Evolutionary conservation across 2,888 invertebrate species (phyloP), one percentile per base, ranked within the genome.

Genomic region (Lomographa bimaculata): DNA sequence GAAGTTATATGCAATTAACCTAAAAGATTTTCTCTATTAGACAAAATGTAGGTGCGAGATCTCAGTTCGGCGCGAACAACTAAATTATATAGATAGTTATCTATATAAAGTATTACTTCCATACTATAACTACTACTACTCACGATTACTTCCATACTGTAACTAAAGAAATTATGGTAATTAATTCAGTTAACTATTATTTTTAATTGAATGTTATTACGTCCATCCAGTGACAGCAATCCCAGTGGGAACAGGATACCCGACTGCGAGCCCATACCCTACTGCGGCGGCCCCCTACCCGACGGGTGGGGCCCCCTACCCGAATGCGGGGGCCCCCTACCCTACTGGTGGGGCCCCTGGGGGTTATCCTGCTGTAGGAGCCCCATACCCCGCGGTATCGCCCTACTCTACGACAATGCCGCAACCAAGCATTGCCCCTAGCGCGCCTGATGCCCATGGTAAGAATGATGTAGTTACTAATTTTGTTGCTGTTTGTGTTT

Each of bases 371-470:
- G 11, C 46, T n/a, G 38, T 42, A 4, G 34, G 37, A 10, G 29
- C 50, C 26, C 45, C 55, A 0, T 53, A 54, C 52, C 54, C 62
- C 0, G 44, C 36, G 8, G 29, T 42, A 10, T 44, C 52, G 6
- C 55, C 53, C 3, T 49, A 54, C 35, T 46, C 46, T 29, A 45
- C 46, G n/a, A 1, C 25, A 32, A 29, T 42, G 23, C 56, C 53
- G 7, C 57, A 54, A 27, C 50, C 49, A n/a, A 7, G 23, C 33
- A 48, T 3, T 57, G 7, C 55, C 4, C 72, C 78, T 0, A 76
- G 70, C 24, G 81, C 81, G 19, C 82, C 83, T 0, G 76, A 80
- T 17, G 70, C 58, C 4, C 55, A 60, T 27, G 72, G 81, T 81
- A 25, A 47, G 73, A n/a, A n/a, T 8, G 7, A 8, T 3, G 20